Evolutionary conservation across 2,888 invertebrate genomes (phyloP), one percentile per base, ranked within the genome.

Genomic region (Apocheima hispidaria): DNA sequence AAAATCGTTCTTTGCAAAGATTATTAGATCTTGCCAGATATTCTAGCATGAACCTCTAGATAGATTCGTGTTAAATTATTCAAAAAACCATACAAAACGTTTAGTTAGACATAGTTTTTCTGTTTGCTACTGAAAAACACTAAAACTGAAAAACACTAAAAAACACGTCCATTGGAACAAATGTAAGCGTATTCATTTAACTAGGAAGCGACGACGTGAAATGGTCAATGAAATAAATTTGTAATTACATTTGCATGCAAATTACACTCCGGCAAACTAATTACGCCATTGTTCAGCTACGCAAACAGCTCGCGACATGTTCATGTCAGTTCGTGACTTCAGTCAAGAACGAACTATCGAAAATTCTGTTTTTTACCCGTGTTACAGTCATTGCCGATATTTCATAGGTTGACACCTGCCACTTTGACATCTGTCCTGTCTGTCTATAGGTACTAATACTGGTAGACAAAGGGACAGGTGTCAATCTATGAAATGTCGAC

Each of bases 211-310:
- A 28, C 23, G 21, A 38, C 51, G 38, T 28, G 16, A 40, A 20
- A 51, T 40, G 38, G 28, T 12, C 40, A 51, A 51, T 51, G 40
- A 38, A 51, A 51, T 51, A 51, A 51, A 51, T 51, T 38, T 23
- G 51, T 40, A 40, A 51, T 51, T 40, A 28, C 40, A 51, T 51
- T 51, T 51, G 51, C 51, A 51, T 51, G 51, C 6, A 30, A 30
- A 51, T 20, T 20, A 30, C 51, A 28, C 23, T 48, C 23, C 6
- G n/a, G 28, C 12, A 40, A 51, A 28, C 51, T 51, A 51, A 51
- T 51, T 51, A 51, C 51, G 12, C 2, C 51, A 14, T 40, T 51
- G 51, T 51, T 28, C 28, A 40, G 5, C 21, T 41, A 12, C 23
- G 41, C 18, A 21, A 41, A 41, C 21, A 41, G 21, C 10, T 2